Evolutionary conservation across 1,140 invertebrate genomes (phyloP), one percentile per base, ranked within the genome.

Genomic region (Heliconius eleuchia): DNA sequence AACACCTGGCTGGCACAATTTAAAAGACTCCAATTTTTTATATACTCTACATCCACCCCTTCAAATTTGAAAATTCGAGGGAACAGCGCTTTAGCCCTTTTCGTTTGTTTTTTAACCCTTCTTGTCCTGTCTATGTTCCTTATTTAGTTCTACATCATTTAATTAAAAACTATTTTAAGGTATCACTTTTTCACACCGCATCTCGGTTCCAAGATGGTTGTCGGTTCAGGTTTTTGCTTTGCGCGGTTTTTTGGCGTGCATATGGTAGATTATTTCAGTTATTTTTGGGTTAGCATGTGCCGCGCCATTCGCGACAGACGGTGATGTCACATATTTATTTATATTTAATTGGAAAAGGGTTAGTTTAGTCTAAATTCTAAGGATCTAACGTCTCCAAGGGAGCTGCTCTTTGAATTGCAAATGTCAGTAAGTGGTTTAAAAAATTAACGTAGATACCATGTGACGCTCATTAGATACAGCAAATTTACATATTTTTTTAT

Each of bases 231-330:
- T 88, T 90, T 90, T 89, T 89, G 83, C 84, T 86, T 85, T 82
- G 86, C 84, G 84, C 82, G 84, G 77, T 92, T 92, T 93, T 92
- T 91, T 87, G 84, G 87, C 85, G 84, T 92, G 84, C 92, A 94
- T 90, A 94, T 94, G 92, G 91, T 87, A 87, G 87, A 94, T 90
- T 88, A 80, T 89, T 89, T 90, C 82, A 85, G 92, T 91, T 94
- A 94, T 92, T 92, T 92, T 92, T 88, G 88, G 89, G 79, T 89
- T 88, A 86, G 91, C 89, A 91, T 93, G 91, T 92, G 92, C 92
- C 82, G 81, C 85, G 86, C 85, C 90, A 89, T 90, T 90, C 87
- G 90, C 91, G 88, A 87, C 92, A 92, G 86, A 88, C 89, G 89
- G 85, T 94, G 92, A 92, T 92, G 90, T 94, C 91, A 91, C 84